Evolutionary conservation across 2,113 vertebrate species (phyloP), one percentile per base, ranked within the genome.

Genomic region (Ptyas mucosa): DNA sequence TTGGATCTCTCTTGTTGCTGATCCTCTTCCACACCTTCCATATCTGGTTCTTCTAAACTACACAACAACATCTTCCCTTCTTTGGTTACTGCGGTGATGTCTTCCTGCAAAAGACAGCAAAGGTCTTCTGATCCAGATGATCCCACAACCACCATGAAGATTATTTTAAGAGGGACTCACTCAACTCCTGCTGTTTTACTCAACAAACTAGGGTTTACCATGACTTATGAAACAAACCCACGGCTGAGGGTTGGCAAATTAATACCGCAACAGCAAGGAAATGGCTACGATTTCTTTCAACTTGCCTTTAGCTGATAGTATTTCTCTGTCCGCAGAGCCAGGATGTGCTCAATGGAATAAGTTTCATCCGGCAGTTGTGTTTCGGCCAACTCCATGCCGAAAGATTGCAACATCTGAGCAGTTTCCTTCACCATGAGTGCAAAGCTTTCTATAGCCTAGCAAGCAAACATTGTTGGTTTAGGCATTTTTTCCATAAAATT

Each of bases 361-460:
- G 97, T 97, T 90, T 99, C 98, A 0, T 98, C 97, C 0, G 98
- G 98, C 54, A 99, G 97, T 85, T 99, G 98, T 0, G 98, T 96
- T 96, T 99, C 99, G 0, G 99, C 99, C 96, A 99, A 95, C 95
- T 99, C 99, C 0, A 98, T 99, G 46, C 99, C 99, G 90, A 99
- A 99, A 51, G 98, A 97, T 81, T 99, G 99, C 53, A 99, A 94
- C 98, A 99, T 98, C 97, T 99, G 99, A 14, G 99, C 99, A 14
- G 99, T 99, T 87, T 99, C 99, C 96, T 99, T 99, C 94, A 99
- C 99, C 0, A 98, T 99, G 23, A 99, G 98, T 0, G 99, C 99
- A 97, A 99, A 99, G 89, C 98, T 98, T 97, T 99, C 99, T n/a
- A 99, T 99, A 0, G 98, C 99, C 99, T 99, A 97, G 8, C 86